These are phyloP conservation scores for Epinotia ramella DNA, from an alignment of 2,888 invertebrate species.

Conservation along the genomic window DNA sequence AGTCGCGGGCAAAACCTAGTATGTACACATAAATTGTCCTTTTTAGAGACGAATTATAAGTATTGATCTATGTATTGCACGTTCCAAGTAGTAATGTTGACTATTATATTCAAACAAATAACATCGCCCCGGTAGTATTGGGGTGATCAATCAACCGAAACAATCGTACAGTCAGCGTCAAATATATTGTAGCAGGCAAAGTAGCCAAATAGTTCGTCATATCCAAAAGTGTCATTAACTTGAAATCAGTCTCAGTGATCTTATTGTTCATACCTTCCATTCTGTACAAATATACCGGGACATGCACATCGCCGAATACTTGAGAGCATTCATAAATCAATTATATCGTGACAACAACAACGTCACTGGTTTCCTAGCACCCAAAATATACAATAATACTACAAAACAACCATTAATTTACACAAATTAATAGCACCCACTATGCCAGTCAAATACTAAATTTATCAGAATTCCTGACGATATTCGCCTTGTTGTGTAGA, in stretches of 20 bases:
- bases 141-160: too few relatives aligned
- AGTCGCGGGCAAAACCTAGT: too few relatives aligned
- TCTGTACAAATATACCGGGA: slow-evolving; percentile 2
- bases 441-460: slow-evolving; percentile 6
- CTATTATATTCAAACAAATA: too few relatives aligned
- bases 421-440: slow-evolving; percentile 10
- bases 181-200: not conserved
- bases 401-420: slow-evolving; percentile 32
- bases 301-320: not conserved
- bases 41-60: too few relatives aligned
- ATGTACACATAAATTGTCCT: too few relatives aligned
- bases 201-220: not conserved
- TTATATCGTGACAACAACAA: not conserved
- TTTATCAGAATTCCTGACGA: slow-evolving; percentile 2
- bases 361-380: slow-evolving; percentile 4
- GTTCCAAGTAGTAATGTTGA: too few relatives aligned
- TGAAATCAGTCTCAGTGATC: not conserved
- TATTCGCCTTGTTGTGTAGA: not conserved
- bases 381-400: slow-evolving; percentile 16
- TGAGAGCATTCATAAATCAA: not conserved
- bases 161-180: not conserved
- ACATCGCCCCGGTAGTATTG: too few relatives aligned
- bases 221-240: slow-evolving; percentile 2
- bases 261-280: slow-evolving; percentile 2
- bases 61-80: too few relatives aligned